Evolutionary conservation across 2,113 vertebrate genomes (phyloP).

Genomic region (Salvelinus fontinalis): DNA sequence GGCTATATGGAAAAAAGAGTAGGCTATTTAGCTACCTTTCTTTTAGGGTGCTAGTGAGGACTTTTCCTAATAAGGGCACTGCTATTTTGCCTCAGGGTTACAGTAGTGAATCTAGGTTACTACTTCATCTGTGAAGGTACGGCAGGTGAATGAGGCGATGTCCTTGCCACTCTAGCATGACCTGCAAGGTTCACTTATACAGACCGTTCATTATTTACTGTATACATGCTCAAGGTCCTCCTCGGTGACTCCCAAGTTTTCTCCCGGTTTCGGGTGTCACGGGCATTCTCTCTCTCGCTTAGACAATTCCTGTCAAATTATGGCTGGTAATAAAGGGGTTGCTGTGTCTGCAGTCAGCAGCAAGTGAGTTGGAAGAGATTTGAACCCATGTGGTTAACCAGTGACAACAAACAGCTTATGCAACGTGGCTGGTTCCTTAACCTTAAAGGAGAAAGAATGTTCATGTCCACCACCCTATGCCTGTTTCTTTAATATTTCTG

Average conservation of each 20-base stretch:
- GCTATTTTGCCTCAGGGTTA: neutral
- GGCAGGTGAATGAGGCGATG: neutral
- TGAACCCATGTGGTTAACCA: conserved; percentile 3
- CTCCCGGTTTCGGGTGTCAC: neutral
- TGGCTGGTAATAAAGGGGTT: neutral
- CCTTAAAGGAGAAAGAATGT: neutral
- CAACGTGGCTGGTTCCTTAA: conserved; percentile 17
- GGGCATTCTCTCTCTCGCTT: neutral
- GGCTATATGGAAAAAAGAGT: neutral
- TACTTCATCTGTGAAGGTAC: neutral
- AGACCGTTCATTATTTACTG: conserved; percentile 21
- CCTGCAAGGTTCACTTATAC: neutral
- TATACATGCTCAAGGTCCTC: conserved; percentile 10
- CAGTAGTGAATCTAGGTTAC: neutral
- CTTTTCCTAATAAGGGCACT: neutral
- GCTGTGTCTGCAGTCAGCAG: neutral
- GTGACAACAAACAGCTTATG: neutral
- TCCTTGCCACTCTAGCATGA: conserved; percentile 2
- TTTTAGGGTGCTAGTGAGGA: neutral
- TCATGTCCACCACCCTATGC: neutral
- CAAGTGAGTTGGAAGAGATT: neutral
- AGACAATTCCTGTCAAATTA: conserved; percentile 5
- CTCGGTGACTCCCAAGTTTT: neutral
- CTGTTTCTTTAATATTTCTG: neutral
- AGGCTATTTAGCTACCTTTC: neutral